Evolutionary conservation across 2,113 vertebrate genomes (phyloP), one percentile per base, ranked within the genome.

Genomic region (Indri indri): DNA sequence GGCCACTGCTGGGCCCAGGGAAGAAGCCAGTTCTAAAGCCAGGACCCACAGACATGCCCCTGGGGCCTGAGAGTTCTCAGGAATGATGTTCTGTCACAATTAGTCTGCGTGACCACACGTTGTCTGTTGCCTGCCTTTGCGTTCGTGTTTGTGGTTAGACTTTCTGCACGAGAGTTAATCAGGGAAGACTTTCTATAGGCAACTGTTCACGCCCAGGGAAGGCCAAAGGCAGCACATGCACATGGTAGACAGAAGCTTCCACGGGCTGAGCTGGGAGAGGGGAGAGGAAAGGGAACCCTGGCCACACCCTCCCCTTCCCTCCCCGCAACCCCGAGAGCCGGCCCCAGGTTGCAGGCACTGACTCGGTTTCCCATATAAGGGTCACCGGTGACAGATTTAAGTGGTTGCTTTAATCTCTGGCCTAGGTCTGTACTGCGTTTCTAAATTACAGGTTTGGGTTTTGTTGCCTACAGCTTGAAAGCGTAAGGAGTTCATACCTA

Each of bases 21-120:
- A 45, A 27, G 27, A 18, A 12, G 14, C 22, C 45, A 45, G 18
- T 37, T 50, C 45, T 14, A 3, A 73, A 17, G n/a, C 40, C 57
- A 30, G 45, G 61, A 40, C 79, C 63, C 30, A 6, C 63, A n/a
- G 84, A 8, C 40, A 0, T 4, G 6, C 14, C 17, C 27, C 0
- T 1, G 2, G 23, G 25, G 45, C 6, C 47, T 11, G 0, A 13
- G 81, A 11, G 16, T 34, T 14, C 74, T 18, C 0, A 0, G n/a
- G 47, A 18, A 1, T 10, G 22, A 0, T 12, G 13, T 3, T 2
- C 3, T 0, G 0, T 4, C 1, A 11, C 27, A 27, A 11, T 40
- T 2, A 0, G 8, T 50, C 37, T 6, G 20, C 9, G 30, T 2
- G 5, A 50, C 7, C 20, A 4, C 12, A 2, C 2, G 2, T 34